These are phyloP conservation scores for Zonitis immaculata DNA, from an alignment of 2,888 invertebrate genomes.

Conservation along the genomic window DNA sequence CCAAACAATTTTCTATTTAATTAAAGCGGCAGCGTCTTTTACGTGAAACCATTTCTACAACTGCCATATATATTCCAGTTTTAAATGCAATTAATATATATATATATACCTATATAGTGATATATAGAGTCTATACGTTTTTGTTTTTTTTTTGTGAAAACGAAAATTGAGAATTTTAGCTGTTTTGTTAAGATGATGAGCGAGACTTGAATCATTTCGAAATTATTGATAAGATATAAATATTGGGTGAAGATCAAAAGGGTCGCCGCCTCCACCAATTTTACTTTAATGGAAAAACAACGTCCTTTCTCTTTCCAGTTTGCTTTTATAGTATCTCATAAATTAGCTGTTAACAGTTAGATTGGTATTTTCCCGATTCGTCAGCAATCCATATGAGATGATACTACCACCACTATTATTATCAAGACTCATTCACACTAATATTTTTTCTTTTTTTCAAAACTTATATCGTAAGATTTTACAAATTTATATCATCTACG, in stretches of 20 bases:
- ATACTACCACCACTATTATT: no score
- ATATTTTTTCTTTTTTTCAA: no score
- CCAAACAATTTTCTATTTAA: conserved; percentile 22
- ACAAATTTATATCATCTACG: no score
- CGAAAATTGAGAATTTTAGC: no score
- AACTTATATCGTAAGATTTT: no score
- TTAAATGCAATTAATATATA: conserved; percentile 28
- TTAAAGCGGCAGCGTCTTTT: conserved; percentile 21
- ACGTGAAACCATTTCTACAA: conserved; percentile 23
- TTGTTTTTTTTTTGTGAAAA: no score
- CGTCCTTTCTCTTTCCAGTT: conserved; percentile 6
- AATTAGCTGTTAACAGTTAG: conserved; percentile 18
- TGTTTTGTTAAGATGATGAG: no score
- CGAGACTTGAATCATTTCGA: no score
- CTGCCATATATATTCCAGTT: conserved; percentile 28
- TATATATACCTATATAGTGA: no score
- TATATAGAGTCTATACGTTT: no score
- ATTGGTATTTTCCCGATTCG: conserved; percentile 22
- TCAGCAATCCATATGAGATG: conserved; percentile 24
- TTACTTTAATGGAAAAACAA: conserved; percentile 21
- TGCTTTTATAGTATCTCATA: conserved; percentile 26
- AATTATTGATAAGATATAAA: no score
- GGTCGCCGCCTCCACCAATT: neutral
- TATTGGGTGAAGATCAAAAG: conserved; percentile 29
- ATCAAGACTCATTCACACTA: no score